Conservation (phyloP, 2,888 invertebrate genomes). For the Deroplatys truncata region DNA sequence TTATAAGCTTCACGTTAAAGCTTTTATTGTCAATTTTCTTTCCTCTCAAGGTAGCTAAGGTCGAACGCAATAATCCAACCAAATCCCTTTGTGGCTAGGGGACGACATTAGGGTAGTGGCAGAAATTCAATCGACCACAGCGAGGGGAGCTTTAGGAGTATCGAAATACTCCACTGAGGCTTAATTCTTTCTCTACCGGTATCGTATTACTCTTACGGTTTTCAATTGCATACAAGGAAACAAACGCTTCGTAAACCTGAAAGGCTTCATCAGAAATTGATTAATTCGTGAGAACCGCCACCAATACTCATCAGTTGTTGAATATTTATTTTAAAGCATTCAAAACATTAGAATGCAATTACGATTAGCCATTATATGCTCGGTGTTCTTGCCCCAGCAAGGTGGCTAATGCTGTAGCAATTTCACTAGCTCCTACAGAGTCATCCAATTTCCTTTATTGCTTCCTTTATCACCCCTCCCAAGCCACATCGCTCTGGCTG, state of each 20-base stretch:
- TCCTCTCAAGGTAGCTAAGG: background rate
- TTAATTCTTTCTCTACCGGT: background rate
- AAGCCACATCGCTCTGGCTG: background rate
- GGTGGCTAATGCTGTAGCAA: background rate
- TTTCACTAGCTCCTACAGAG: background rate
- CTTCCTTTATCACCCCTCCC: background rate
- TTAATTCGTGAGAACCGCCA: background rate
- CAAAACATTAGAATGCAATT: background rate
- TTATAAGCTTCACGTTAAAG: background rate
- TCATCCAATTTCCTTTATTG: background rate
- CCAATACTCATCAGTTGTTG: no score
- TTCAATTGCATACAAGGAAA: background rate
- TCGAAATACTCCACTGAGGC: background rate
- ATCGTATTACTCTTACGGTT: background rate
- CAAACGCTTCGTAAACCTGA: background rate
- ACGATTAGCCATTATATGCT: background rate
- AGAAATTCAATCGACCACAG: background rate
- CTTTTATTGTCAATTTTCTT: background rate
- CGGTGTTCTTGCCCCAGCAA: background rate
- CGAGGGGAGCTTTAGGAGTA: background rate
- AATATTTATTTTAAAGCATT: no score
- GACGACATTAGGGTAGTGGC: background rate
- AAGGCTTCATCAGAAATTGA: background rate
- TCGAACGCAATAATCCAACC: background rate
- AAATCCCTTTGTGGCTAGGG: background rate